Conservation (phyloP, 2,113 vertebrate species). For the Osmerus eperlanus region DNA sequence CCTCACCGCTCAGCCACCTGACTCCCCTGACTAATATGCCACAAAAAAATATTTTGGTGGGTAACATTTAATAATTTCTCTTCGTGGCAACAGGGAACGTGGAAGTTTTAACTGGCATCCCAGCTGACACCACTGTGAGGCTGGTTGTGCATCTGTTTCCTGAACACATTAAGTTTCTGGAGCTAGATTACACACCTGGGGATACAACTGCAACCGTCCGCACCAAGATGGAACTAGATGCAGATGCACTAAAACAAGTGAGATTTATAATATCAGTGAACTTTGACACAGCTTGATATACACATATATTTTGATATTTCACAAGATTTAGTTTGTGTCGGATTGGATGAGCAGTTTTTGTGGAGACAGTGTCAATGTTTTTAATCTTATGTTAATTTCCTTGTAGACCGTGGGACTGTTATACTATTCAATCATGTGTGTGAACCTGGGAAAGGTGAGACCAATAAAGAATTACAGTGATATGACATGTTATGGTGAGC, state of each 20-base stretch:
- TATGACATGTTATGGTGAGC: no score
- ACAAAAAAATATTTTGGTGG: no score
- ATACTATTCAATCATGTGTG: slow-evolving; percentile 55
- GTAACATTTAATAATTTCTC: not conserved
- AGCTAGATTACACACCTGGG: slow-evolving; percentile 34
- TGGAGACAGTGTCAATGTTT: not conserved
- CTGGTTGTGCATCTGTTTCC: not conserved
- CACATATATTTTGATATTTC: not conserved
- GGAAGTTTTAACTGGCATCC: slow-evolving; percentile 45
- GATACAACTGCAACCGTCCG: slow-evolving; percentile 29
- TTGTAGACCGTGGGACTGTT: slow-evolving; percentile 41
- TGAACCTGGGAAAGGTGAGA: slow-evolving; percentile 21
- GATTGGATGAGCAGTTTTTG: not conserved
- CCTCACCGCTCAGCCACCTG: no score
- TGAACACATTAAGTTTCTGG: slow-evolving; percentile 26
- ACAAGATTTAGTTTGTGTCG: no score
- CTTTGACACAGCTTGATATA: not conserved
- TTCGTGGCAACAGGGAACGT: slow-evolving; percentile 52
- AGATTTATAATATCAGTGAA: slow-evolving; percentile 2
- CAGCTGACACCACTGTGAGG: not conserved
- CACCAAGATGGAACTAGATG: slow-evolving; percentile 57
- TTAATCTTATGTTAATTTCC: slow-evolving; percentile 17
- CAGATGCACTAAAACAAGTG: slow-evolving; percentile 16
- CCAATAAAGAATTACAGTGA: not conserved
- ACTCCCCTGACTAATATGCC: no score